Base-by-base conservation (phyloP, 53 echinoderm and acorn worm species). In the Crossaster papposus region DNA sequence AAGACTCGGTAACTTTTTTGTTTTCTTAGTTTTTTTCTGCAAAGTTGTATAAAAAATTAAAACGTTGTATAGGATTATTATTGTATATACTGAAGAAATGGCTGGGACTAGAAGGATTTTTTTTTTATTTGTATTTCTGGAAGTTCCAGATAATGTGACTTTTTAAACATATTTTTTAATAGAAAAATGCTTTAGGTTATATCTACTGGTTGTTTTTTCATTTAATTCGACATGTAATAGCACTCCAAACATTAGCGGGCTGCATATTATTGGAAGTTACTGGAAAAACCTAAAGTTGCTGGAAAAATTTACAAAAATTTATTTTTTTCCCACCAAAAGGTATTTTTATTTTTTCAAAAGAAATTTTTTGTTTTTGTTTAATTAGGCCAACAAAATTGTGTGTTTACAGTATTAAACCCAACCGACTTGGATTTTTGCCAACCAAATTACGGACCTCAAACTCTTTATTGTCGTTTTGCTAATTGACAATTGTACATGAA, bases 1-100 rank as follows among this genome's bases (percentile, higher is more conserved):
- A 87, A 77, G 87, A 87, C 87, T 87, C 87, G 63, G 87, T 87
- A 87, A 87, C 63, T 85, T 85, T 85, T 87, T 85, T 44, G n/a
- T n/a, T n/a, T n/a, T n/a, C n/a, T n/a, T n/a, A n/a, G n/a, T n/a
- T n/a, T n/a, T n/a, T n/a, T n/a, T n/a, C n/a, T n/a, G 87, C 87
- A 77, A 87, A 87, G 87, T 87, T 87, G 87, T 87, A 87, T 77
- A 35, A 77, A 87, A 54, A 51, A 44, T 7, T 44, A 79, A 87
- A 65, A 77, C 58, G n/a, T 87, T 87, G 36, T 87, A 87, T 87
- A 87, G 87, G 87, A 76, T 83, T 36, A 20, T 26, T 72, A 62
- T 38, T 87, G 77, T 87, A 87, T 77, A 87, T 87, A 87, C 87
- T 63, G 77, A 87, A 87, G 77, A 68, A 33, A 87, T 87, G 87